Base-by-base conservation (phyloP, 2,113 vertebrate species). In the Podarcis muralis region DNA sequence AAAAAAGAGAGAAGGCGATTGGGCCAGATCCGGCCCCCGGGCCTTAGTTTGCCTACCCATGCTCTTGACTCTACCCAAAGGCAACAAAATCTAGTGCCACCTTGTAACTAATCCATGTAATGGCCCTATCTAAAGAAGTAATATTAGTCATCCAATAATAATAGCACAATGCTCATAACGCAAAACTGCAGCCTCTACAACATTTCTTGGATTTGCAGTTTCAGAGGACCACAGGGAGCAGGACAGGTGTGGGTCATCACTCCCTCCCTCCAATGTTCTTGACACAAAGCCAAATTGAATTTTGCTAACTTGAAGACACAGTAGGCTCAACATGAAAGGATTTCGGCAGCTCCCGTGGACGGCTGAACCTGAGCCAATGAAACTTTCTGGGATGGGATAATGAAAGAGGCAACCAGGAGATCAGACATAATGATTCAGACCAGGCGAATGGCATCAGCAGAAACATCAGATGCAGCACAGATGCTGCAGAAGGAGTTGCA, bases 381-480 rank as follows among this genome's bases (percentile, higher is more conserved):
- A 87, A 87, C 9, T 84, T 89, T 89, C 59, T 37, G 68, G 40
- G 79, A 37, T 20, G 75, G 85, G 83, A 84, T 77, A 86, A 81
- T 65, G 30, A 8, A 87, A 43, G 79, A 27, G 37, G 32, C 77
- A 83, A 87, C 75, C 59, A 35, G 15, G 79, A 30, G 76, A 20
- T 77, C 37, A 83, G 72, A 69, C 23, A 83, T 81, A 87, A 87
- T 37, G 48, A 81, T 65, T 66, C 85, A 86, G 77, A 20, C 20
- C 37, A 6, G 37, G n/a, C 32, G 76, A 72, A 43, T 81, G 79
- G 16, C 16, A 86, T 48, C 27, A 87, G 59, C 85, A 86, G 69
- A 80, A 88, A 91, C 66, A 32, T 2, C 4, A 37, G 69, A 22
- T 62, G 25, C 37, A n/a, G 68, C 12, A 59, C 84, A 88, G 84